Base-by-base conservation (phyloP, 2,113 vertebrate species). In the Coptodon bakossiorum region DNA sequence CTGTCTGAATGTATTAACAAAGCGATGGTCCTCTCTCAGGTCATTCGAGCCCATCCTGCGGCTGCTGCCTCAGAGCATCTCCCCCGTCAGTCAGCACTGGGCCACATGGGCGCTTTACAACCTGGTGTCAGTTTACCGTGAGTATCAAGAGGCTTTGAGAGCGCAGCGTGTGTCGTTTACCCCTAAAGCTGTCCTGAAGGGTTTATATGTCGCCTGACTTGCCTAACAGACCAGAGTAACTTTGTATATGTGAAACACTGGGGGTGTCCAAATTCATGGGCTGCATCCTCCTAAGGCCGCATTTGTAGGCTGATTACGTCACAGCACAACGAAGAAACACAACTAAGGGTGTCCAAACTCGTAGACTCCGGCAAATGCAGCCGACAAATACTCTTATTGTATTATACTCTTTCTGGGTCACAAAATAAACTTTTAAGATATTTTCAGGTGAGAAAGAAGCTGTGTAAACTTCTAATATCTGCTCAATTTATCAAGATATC, bases 21-120 rank as follows among this genome's bases (percentile, higher is more conserved):
- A 52, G 12, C 5, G 6, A 7, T 1, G 68, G 19, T 86, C 14
- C 2, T 85, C 43, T 80, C 9, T 36, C 96, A 99, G 99, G 97
- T 99, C 99, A 4, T 99, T 99, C 76, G 99, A 99, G 92, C 99
- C 99, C 9, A 99, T 99, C 87, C 97, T 99, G 27, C 97, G 99
- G n/a, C 98, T 99, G 68, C 97, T 99, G 83, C 98, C 99, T 38
- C 99, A 99, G 96, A 93, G 97, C 52, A 97, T 99, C 80, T 96
- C 98, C 13, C 98, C 98, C 0, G 98, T 99, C 91, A 99, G 98
- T 92, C 98, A 99, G 95, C 99, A 99, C 94, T 99, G 99, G 99
- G 99, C 99, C 40, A 99, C 98, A 3, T 99, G 99, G 99, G 99
- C 99, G 4, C 97, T 99, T 24, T 99, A 94, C 94, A 99, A 99